Percentiles rank a stretch among this genome's conserved stretches.
Conservation (phyloP, 2,113 vertebrate genomes). For the Pelobates fuscus region DNA sequence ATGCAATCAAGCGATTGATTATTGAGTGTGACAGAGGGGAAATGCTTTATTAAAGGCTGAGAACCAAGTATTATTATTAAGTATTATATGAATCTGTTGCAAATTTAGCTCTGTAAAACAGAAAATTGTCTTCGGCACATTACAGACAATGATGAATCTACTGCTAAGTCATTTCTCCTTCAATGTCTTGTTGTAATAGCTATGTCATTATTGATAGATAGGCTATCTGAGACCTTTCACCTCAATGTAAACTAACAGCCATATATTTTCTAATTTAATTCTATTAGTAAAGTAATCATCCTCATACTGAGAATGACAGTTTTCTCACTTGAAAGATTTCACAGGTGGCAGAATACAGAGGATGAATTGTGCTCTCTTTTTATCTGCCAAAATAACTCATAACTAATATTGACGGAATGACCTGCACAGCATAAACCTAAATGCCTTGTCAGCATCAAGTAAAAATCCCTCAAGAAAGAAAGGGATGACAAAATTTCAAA, state of each 20-base stretch:
- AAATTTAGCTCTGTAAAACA: conserved; percentile 13
- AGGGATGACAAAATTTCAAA: background rate
- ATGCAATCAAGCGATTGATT: too few species aligned
- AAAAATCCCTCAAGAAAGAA: conserved; percentile 37
- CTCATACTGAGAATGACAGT: conserved; percentile 14
- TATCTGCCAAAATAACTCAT: conserved; percentile 41
- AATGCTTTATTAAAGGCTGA: too few species aligned
- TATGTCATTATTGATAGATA: conserved; percentile 43
- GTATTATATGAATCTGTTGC: background rate
- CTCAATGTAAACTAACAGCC: conserved; percentile 34
- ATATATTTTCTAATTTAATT: conserved; percentile 43
- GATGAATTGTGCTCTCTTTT: conserved; percentile 34
- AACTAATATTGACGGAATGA: conserved; percentile 28
- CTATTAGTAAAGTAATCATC: conserved; percentile 41
- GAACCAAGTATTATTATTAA: too few species aligned
- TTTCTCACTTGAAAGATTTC: conserved; percentile 39
- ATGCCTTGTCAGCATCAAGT: conserved; percentile 46
- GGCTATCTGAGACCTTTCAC: conserved; percentile 24
- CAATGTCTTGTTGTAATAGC: conserved; percentile 31
- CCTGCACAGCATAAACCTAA: conserved; percentile 39
- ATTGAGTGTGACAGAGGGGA: too few species aligned
- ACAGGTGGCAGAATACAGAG: conserved; percentile 19
- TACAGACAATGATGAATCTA: conserved; percentile 22
- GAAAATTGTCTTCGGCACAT: background rate
- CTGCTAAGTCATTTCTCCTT: conserved; percentile 21